A percentile compares a stretch with the other conserved stretches of the same genome.
These are phyloP conservation scores for Benitochromis conjunctus DNA, from an alignment of 2,113 vertebrate species.

Conservation along the genomic window DNA sequence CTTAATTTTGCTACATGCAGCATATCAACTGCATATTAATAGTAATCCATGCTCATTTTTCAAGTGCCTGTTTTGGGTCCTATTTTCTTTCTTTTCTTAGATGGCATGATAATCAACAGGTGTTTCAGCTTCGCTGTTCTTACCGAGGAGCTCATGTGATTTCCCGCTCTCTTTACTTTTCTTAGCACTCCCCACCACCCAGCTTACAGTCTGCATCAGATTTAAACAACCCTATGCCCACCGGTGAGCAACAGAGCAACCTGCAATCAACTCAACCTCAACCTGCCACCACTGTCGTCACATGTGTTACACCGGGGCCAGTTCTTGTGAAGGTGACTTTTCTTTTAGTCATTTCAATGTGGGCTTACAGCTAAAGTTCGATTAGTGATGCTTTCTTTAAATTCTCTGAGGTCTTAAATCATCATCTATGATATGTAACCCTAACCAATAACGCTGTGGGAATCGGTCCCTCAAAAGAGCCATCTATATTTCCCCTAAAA, in stretches of 20 bases:
- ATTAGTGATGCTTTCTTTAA: not conserved
- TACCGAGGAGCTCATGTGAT: not conserved
- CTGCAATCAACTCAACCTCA: constrained; percentile 55
- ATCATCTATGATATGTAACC: not conserved
- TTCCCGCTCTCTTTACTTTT: constrained; percentile 27
- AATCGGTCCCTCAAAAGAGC: not conserved
- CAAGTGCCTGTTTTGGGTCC: not conserved
- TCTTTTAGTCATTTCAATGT: not conserved
- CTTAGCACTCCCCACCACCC: constrained; percentile 76
- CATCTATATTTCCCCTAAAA: not conserved
- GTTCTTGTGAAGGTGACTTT: constrained; percentile 84
- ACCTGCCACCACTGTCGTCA: constrained; percentile 55
- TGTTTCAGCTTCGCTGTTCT: not conserved
- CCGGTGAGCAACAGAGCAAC: constrained; percentile 58
- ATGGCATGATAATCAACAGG: constrained; percentile 14
- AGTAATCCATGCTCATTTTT: not conserved
- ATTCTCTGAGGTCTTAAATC: not conserved
- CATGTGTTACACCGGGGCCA: constrained; percentile 73
- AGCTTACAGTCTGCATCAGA: constrained; percentile 72
- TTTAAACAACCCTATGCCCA: constrained; percentile 73
- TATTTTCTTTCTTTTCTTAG: not conserved
- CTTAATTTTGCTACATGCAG: not conserved
- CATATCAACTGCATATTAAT: not conserved
- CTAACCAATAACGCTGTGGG: not conserved
- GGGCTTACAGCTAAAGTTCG: not conserved